Conservation (phyloP, 2,113 vertebrate genomes). For the cattle (Bos taurus) region ARS-UCD2.0 NC_082638.1:5190001-5190500, state of each 20-base stretch:
- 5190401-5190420: constrained; percentile 10
- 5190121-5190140: accelerated
- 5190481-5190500: not conserved
- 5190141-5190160: not conserved
- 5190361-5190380: not conserved
- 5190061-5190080: not conserved
- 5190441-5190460: not conserved
- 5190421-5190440: not conserved
- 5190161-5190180: not conserved
- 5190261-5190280: not conserved
- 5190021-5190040: not conserved
- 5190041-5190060: not conserved
- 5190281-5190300: not conserved
- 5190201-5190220: accelerated
- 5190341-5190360: not conserved
- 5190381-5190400: not conserved
- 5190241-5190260: not conserved
- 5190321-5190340: not conserved
- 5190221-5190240: not conserved
- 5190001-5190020: not conserved
- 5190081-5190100: not conserved
- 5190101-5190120: accelerated
- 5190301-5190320: not conserved
- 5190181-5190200: not conserved
- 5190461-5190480: not conserved